Percentiles rank a stretch among this genome's conserved stretches.
Conservation (phyloP, 2,888 invertebrate species). For the Uropetala carovei region DNA sequence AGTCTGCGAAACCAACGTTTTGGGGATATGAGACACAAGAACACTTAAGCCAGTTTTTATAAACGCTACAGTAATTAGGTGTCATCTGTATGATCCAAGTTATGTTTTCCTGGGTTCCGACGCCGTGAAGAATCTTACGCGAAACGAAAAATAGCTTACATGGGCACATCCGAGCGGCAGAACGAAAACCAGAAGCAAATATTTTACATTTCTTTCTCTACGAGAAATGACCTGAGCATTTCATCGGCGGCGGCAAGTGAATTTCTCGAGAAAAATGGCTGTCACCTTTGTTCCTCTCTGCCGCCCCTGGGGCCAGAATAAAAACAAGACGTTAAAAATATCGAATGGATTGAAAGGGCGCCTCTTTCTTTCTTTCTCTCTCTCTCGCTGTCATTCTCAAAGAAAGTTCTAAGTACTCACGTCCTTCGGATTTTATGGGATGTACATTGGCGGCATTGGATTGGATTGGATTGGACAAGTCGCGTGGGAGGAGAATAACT, state of each 20-base stretch:
- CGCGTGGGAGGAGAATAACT: conserved; percentile 10
- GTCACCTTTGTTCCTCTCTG: neutral
- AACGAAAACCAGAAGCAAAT: too few relatives aligned
- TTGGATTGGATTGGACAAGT: conserved; percentile 17
- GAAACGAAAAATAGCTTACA: too few relatives aligned
- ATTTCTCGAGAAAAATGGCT: neutral
- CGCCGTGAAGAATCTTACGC: too few relatives aligned
- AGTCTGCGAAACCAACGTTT: too few relatives aligned
- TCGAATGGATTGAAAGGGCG: neutral
- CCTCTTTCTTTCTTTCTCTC: neutral
- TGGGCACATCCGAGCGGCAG: too few relatives aligned
- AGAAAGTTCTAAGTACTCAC: neutral
- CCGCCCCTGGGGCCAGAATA: neutral
- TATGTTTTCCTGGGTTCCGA: too few relatives aligned
- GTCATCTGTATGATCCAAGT: too few relatives aligned
- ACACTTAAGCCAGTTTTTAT: too few relatives aligned
- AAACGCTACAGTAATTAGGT: too few relatives aligned
- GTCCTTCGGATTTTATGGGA: conserved; percentile 10
- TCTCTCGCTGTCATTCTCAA: neutral
- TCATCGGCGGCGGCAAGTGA: neutral
- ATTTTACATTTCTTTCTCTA: neutral
- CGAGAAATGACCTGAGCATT: neutral
- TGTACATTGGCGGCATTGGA: conserved; percentile 4
- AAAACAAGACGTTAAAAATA: neutral
- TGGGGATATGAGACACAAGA: too few relatives aligned